A percentile compares a stretch with the other conserved stretches of the same genome.
Conservation (phyloP, 2,113 vertebrate species). For the Pteronura brasiliensis region DNA sequence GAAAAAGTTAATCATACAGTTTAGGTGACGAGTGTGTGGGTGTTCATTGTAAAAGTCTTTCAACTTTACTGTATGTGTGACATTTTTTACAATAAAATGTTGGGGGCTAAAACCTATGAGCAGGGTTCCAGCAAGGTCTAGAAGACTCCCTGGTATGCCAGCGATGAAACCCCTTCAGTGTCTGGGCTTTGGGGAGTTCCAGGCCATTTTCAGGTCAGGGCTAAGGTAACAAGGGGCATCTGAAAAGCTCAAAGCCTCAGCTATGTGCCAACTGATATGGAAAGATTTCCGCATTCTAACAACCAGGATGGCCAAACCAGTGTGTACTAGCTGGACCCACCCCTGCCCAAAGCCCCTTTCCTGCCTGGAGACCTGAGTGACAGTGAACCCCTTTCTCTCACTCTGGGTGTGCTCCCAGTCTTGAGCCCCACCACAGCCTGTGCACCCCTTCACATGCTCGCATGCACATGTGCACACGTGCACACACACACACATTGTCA, state of each 20-base stretch:
- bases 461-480: not conserved
- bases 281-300: not conserved
- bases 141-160: not conserved
- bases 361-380: not conserved
- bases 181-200: not conserved
- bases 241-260: not conserved
- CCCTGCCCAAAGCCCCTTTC: not conserved
- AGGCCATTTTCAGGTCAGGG: not conserved
- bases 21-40: not conserved
- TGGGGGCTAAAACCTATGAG: not conserved
- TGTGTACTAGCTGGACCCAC: not conserved
- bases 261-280: not conserved
- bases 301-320: not conserved
- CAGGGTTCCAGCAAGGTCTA: not conserved
- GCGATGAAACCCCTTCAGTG: not conserved
- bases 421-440: not conserved
- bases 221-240: not conserved
- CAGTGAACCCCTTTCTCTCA: not conserved
- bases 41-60: not conserved
- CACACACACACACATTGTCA: not conserved
- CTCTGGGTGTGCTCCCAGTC: not conserved
- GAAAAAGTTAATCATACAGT: not conserved
- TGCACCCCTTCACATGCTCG: not conserved
- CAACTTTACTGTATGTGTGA: not conserved
- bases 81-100: conserved; percentile 24